Conservation (phyloP, 2,888 invertebrate genomes). For the Philopedon plagiatum region DNA sequence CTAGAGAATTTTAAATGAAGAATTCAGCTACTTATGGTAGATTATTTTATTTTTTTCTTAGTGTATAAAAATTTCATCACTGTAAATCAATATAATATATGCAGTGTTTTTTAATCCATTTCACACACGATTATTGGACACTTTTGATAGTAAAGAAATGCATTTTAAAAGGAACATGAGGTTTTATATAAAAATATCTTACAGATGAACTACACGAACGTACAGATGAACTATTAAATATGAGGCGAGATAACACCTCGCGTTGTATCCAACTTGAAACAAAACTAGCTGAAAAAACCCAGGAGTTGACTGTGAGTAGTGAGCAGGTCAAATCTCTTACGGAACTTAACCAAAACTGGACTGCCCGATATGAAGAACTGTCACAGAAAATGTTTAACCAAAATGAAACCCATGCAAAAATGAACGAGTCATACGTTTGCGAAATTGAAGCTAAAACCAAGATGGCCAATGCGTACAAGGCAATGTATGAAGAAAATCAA, state of each 20-base stretch:
- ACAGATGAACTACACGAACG: slow-evolving; percentile 82
- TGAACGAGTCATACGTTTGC: slow-evolving; percentile 80
- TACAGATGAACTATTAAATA: slow-evolving; percentile 83
- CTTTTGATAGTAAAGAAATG: too few species aligned
- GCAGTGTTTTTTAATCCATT: too few species aligned
- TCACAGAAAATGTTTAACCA: slow-evolving; percentile 81
- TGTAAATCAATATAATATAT: too few species aligned
- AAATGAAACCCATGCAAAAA: slow-evolving; percentile 73
- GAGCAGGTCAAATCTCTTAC: slow-evolving; percentile 79
- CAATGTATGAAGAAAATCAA: slow-evolving; percentile 83
- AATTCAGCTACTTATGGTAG: too few species aligned
- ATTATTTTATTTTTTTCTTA: too few species aligned
- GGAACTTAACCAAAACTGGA: slow-evolving; percentile 79
- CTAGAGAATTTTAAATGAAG: too few species aligned
- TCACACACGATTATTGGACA: too few species aligned
- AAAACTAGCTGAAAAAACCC: slow-evolving; percentile 82
- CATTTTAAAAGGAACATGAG: background rate
- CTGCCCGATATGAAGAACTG: slow-evolving; percentile 78
- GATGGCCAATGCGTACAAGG: slow-evolving; percentile 87
- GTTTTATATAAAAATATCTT: slow-evolving; percentile 5
- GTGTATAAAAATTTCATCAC: too few species aligned
- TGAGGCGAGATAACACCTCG: slow-evolving; percentile 81
- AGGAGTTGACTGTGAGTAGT: slow-evolving; percentile 83
- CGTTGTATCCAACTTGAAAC: slow-evolving; percentile 80
- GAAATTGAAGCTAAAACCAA: slow-evolving; percentile 90